Conservation (phyloP, 2,797 vertebrate genomes). For the Oophaga sylvatica region DNA sequence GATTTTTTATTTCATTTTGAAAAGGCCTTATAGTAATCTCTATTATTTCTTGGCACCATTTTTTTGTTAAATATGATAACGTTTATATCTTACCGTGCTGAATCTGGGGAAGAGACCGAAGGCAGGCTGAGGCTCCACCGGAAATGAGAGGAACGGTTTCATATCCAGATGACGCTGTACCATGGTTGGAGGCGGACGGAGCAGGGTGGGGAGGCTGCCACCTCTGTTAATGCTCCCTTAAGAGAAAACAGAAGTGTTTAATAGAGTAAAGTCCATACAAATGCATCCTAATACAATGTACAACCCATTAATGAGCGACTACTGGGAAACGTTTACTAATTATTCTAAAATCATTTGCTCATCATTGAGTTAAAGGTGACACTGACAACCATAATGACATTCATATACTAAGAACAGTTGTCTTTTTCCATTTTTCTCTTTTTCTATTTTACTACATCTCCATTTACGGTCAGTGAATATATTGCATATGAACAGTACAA, state of each 20-base stretch:
- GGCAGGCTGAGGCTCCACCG: slow-evolving; percentile 83
- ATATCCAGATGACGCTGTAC: slow-evolving; percentile 87
- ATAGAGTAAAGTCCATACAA: background rate
- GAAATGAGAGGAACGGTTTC: slow-evolving; percentile 89
- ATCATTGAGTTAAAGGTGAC: background rate
- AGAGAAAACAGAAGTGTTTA: slow-evolving; percentile 4
- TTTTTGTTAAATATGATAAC: background rate
- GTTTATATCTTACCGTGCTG: slow-evolving; percentile 77
- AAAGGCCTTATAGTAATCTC: background rate
- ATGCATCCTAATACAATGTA: background rate
- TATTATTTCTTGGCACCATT: background rate
- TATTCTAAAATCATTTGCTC: background rate
- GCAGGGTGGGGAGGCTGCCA: slow-evolving; percentile 82
- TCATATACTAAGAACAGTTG: background rate
- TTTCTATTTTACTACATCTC: background rate
- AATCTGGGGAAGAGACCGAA: slow-evolving; percentile 89
- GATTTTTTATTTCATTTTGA: background rate
- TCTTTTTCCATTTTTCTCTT: background rate
- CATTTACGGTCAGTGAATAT: no score
- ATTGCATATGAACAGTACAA: no score
- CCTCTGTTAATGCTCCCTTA: slow-evolving; percentile 88
- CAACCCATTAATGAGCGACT: background rate
- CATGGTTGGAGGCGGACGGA: slow-evolving; percentile 83
- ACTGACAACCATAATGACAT: background rate
- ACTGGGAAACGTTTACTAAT: background rate